phyloP scores from a whole-genome alignment of 2,113 vertebrate species.

The Talpa occidentalis region DNA sequence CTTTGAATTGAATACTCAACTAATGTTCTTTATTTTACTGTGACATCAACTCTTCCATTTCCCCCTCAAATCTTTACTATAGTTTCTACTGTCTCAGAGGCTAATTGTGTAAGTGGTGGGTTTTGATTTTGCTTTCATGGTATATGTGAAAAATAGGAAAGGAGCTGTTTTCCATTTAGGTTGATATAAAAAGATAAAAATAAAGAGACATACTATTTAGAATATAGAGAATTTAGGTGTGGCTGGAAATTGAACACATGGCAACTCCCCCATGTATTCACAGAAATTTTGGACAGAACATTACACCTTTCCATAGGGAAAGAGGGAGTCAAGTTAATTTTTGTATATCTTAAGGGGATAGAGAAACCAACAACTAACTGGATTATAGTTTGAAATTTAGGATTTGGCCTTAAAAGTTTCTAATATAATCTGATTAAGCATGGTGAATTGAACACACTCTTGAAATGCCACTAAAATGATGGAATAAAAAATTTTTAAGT shows the following conservation, averaged over 20 bases:
- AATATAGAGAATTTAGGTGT: background rate
- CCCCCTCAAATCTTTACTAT: background rate
- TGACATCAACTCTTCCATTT: background rate
- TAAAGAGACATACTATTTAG: background rate
- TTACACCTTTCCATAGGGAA: background rate
- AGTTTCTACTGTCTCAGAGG: background rate
- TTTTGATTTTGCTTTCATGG: constrained; percentile 12
- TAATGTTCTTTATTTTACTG: background rate
- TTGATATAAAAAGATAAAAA: background rate
- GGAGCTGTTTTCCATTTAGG: background rate
- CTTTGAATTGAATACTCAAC: background rate
- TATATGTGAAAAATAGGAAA: background rate
- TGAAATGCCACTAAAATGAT: background rate
- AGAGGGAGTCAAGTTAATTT: background rate
- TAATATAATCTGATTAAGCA: background rate
- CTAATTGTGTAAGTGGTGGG: background rate
- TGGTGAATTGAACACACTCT: background rate
- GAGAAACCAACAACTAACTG: background rate
- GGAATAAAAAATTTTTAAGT: background rate
- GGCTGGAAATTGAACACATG: background rate
- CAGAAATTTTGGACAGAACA: background rate
- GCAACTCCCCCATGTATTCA: background rate
- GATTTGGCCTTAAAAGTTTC: background rate
- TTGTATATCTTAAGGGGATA: background rate
- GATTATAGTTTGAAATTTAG: constrained; percentile 5